A percentile compares a stretch with the other conserved stretches of the same genome.
Evolutionary conservation across 2,888 invertebrate genomes (phyloP).

Genomic region (Panopea generosa): DNA sequence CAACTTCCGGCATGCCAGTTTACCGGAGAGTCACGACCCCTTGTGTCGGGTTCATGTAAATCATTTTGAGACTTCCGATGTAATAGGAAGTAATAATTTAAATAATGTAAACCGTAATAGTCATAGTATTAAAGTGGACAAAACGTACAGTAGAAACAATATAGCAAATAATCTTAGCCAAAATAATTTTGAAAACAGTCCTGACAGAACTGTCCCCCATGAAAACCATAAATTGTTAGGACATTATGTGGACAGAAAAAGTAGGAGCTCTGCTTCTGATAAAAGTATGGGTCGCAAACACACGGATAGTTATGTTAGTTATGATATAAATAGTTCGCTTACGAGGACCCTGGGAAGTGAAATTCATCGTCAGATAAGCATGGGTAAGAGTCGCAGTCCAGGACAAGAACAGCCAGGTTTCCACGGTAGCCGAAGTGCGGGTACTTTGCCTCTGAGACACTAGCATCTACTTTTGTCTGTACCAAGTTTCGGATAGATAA

Average conservation of each 20-base stretch:
- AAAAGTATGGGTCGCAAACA: constrained; percentile 48
- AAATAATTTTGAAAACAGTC: constrained; percentile 9
- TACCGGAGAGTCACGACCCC: constrained; percentile 55
- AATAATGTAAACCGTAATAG: constrained; percentile 16
- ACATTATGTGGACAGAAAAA: background rate
- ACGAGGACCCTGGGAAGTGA: constrained; percentile 49
- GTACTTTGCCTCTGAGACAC: background rate
- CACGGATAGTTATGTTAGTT: constrained; percentile 56
- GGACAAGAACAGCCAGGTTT: background rate
- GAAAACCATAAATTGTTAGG: background rate
- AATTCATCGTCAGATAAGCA: constrained; percentile 5
- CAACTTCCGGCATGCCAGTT: constrained; percentile 58
- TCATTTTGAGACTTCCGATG: constrained; percentile 32
- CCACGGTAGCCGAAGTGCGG: background rate
- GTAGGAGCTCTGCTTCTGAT: constrained; percentile 18
- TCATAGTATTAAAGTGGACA: background rate
- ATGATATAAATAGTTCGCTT: constrained; percentile 55
- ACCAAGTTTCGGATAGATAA: background rate
- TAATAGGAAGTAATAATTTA: background rate
- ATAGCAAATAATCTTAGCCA: constrained; percentile 14
- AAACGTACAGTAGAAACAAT: constrained; percentile 26
- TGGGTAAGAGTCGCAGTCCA: constrained; percentile 14
- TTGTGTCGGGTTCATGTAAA: constrained; percentile 51
- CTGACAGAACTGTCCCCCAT: background rate
- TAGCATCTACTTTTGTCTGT: constrained; percentile 1